These are phyloP conservation scores for Antennarius striatus DNA, from an alignment of 2,113 vertebrate species.

Conservation along the genomic window DNA sequence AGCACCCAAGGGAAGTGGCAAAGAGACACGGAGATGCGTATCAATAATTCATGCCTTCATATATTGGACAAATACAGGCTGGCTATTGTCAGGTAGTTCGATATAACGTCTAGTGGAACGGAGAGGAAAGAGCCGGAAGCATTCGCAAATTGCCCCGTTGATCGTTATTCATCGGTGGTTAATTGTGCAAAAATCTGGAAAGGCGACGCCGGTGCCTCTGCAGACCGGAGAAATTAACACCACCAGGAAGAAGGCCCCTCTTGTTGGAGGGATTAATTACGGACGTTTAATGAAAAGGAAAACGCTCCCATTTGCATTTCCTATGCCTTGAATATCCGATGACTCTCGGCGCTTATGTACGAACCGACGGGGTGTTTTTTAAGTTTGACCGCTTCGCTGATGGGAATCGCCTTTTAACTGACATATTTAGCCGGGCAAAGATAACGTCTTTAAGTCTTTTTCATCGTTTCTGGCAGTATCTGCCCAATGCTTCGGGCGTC, in stretches of 20 bases:
- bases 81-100: constrained; percentile 42
- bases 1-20: constrained; percentile 44
- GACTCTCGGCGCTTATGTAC: constrained; percentile 17
- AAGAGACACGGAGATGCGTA: constrained; percentile 39
- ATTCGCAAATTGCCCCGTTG: constrained; percentile 35
- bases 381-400: constrained; percentile 17
- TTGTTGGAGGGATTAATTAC: constrained; percentile 68
- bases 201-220: constrained; percentile 35
- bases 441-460: constrained; percentile 32
- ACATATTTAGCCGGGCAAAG: constrained; percentile 21
- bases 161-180: constrained; percentile 56
- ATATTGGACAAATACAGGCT: constrained; percentile 62
- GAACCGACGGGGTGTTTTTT: constrained; percentile 35
- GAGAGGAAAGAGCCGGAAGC: constrained; percentile 52
- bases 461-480: neutral
- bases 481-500: too few relatives aligned
- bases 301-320: constrained; percentile 51
- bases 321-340: constrained; percentile 46
- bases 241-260: constrained; percentile 36
- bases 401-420: constrained; percentile 48
- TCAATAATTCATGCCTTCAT: constrained; percentile 70
- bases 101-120: constrained; percentile 47
- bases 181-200: constrained; percentile 65
- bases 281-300: constrained; percentile 61
- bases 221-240: constrained; percentile 53